A percentile compares a stretch with the other conserved stretches of the same genome.
These are phyloP conservation scores for Eupeodes latifasciatus DNA, from an alignment of 2,888 invertebrate genomes.

Conservation along the genomic window DNA sequence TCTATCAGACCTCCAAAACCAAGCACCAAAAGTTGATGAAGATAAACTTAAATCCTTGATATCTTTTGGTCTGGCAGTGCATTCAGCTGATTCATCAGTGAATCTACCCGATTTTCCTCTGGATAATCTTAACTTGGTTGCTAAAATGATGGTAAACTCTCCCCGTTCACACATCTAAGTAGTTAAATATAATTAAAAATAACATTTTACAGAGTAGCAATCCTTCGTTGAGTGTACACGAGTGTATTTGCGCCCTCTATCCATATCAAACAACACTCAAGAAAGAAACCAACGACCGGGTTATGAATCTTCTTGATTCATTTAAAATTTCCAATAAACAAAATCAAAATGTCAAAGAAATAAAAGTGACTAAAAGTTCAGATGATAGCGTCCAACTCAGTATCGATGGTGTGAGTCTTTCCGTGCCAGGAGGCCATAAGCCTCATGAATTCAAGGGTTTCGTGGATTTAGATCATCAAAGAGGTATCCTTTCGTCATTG, in stretches of 20 bases:
- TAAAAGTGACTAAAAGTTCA: constrained; percentile 56
- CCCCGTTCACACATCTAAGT: background rate
- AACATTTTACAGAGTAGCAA: constrained; percentile 87
- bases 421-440: constrained; percentile 83
- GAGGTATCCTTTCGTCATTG: constrained; percentile 90
- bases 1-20: constrained; percentile 84
- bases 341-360: constrained; percentile 76
- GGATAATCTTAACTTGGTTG: constrained; percentile 89
- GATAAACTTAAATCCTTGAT: constrained; percentile 85
- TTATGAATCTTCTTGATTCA: constrained; percentile 89
- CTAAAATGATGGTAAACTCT: constrained; percentile 82
- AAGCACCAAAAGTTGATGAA: constrained; percentile 85
- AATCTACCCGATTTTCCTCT: constrained; percentile 95
- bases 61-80: constrained; percentile 91
- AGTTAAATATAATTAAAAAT: background rate
- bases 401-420: constrained; percentile 84
- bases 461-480: constrained; percentile 92
- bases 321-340: constrained; percentile 84
- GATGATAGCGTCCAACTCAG: constrained; percentile 66
- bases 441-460: constrained; percentile 81
- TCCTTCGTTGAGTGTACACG: constrained; percentile 88
- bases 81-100: constrained; percentile 89
- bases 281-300: constrained; percentile 90
- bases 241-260: constrained; percentile 91
- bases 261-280: constrained; percentile 92